Evolutionary conservation across 1,140 invertebrate species (phyloP).

Genomic region (Schmidtea mediterranea): DNA sequence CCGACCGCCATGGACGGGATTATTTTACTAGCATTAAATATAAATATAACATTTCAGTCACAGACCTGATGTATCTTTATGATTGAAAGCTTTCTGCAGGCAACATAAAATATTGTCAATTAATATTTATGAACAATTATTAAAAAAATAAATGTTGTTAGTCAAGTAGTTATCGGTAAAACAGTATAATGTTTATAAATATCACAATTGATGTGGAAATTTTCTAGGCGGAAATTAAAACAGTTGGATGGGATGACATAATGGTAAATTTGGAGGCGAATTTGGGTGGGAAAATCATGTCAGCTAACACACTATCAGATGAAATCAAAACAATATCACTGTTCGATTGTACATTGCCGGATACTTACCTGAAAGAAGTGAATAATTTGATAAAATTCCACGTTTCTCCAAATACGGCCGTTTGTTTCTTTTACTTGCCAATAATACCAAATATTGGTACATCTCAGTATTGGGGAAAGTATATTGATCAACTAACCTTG

Average conservation of each 20-base stretch:
- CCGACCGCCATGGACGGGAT: too few relatives aligned
- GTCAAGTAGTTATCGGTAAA: too few relatives aligned
- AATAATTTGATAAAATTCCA: conserved; percentile 47
- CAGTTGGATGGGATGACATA: background rate
- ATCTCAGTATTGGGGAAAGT: conserved; percentile 22
- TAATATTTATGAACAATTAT: too few relatives aligned
- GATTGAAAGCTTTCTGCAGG: too few relatives aligned
- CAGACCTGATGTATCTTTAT: too few relatives aligned
- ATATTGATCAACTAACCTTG: conserved; percentile 44
- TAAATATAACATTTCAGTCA: too few relatives aligned
- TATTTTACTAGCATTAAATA: too few relatives aligned
- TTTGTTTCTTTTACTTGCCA: conserved; percentile 56
- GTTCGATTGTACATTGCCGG: conserved; percentile 10
- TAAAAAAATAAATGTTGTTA: too few relatives aligned
- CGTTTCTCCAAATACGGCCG: conserved; percentile 39
- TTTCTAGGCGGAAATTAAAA: background rate
- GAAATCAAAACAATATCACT: background rate
- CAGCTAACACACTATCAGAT: background rate
- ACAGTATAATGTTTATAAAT: too few relatives aligned
- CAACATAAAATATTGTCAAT: too few relatives aligned
- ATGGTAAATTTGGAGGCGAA: background rate
- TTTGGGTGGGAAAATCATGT: background rate
- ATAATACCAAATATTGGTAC: background rate
- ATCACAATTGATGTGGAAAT: background rate
- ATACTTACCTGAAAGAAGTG: conserved; percentile 33